Base-by-base conservation (phyloP, 1,140 invertebrate species). In the Samia ricini region DNA sequence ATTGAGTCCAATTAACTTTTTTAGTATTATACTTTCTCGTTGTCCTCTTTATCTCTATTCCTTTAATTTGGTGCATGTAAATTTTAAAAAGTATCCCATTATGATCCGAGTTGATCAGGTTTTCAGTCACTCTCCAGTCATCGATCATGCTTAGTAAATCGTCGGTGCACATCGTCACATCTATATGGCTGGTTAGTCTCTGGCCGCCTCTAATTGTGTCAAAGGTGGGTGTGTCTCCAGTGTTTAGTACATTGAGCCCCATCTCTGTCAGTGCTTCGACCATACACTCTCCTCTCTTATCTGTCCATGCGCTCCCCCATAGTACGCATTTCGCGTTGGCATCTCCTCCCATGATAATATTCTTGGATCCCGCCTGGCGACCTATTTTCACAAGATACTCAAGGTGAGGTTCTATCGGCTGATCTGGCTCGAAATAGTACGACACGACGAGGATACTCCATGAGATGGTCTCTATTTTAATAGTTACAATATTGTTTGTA, bases 11-110 rank as follows among this genome's bases (percentile, higher is more conserved):
- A 29, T 63, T 56, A 12, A 48, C 60, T 56, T 67, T 63, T 42
- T 55, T 67, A 1, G 56, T 67, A 23, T 67, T 66, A 20, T 54
- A 61, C 42, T n/a, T 48, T 20, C 60, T 57, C 8, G 64, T 66
- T 15, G 59, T 61, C 7, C 18, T 29, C 19, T 18, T 6, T 7
- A 36, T 57, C 20, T 4, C n/a, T 36, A 24, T 4, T 10, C 33
- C 33, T 10, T 26, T 26, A 26, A 5, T 36, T 12, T 51, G 19
- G 7, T 18, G 15, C n/a, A 24, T 26, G 10, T 2, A 24, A 12
- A 24, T 2, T 55, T 2, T 55, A 24, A 55, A 55, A 4, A 20
- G 19, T 3, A 51, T 55, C 4, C 20, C 21, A 18, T 55, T 55
- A 22, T 55, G 52, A n/a, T 55, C 52, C 2, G 52, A 55, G 22